Conservation (phyloP, 2,113 vertebrate species). For the Catharus minimus region DNA sequence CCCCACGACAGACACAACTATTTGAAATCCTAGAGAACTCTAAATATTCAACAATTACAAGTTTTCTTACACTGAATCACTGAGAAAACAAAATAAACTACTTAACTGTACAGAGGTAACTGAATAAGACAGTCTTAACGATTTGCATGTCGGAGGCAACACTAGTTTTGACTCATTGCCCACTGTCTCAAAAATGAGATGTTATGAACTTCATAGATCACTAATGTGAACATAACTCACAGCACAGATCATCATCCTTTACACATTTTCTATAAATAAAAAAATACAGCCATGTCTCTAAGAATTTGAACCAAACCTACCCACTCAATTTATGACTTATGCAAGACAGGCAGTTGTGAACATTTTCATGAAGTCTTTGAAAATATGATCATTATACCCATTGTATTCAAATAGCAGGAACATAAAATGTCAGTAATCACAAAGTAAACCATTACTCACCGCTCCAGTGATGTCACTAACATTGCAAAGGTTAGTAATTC, state of each 20-base stretch:
- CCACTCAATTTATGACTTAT: background rate
- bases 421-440: background rate
- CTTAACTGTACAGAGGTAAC: background rate
- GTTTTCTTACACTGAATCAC: background rate
- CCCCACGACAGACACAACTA: accelerated
- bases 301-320: background rate
- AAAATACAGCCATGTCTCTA: background rate
- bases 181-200: background rate
- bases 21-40: background rate
- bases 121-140: background rate
- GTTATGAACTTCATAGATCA: background rate
- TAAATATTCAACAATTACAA: background rate
- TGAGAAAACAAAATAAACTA: background rate
- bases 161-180: background rate
- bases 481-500: constrained; percentile 36
- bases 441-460: constrained; percentile 64
- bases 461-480: constrained; percentile 50
- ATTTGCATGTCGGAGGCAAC: background rate
- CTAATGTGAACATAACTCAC: background rate
- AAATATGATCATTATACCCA: background rate
- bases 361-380: background rate
- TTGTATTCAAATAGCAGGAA: background rate
- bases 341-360: background rate
- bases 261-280: background rate
- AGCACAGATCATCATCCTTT: background rate